Evolutionary conservation across 1,140 invertebrate species (phyloP).

Genomic region (Cheumatopsyche charites): DNA sequence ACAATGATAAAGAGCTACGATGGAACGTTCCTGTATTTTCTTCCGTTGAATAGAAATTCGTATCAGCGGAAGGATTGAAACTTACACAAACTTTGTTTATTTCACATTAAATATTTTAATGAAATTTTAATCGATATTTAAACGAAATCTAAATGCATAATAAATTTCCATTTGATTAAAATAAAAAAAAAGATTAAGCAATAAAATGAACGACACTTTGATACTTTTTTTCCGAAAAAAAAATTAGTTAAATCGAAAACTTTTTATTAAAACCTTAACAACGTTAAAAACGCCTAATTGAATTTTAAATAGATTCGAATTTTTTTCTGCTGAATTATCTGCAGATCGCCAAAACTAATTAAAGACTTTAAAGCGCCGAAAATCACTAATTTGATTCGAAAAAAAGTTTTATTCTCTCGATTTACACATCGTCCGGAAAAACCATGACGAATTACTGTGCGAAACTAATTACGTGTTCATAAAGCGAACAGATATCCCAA

Average conservation of each 20-base stretch:
- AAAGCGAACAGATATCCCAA: background rate
- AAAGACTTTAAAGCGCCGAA: background rate
- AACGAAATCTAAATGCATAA: too few relatives aligned
- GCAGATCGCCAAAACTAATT: background rate
- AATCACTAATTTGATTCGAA: too few relatives aligned
- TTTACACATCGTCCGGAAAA: too few relatives aligned
- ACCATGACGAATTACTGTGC: too few relatives aligned
- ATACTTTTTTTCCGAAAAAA: conserved; percentile 4
- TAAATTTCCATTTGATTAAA: too few relatives aligned
- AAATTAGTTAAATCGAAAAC: background rate
- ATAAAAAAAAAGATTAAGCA: too few relatives aligned
- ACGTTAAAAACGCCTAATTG: background rate
- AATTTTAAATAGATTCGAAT: conserved; percentile 9
- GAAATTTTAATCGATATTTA: too few relatives aligned
- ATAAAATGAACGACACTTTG: background rate
- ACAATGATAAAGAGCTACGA: conserved; percentile 16
- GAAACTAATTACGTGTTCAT: conserved; percentile 4
- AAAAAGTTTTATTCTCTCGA: too few relatives aligned
- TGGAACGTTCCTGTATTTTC: conserved; percentile 10
- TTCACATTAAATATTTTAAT: too few relatives aligned
- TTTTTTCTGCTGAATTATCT: background rate
- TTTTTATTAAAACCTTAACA: background rate
- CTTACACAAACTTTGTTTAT: too few relatives aligned
- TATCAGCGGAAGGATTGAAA: background rate
- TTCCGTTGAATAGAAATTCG: background rate